Conservation (phyloP, 1,140 invertebrate species). For the Pseudomyrmex sp. region DNA sequence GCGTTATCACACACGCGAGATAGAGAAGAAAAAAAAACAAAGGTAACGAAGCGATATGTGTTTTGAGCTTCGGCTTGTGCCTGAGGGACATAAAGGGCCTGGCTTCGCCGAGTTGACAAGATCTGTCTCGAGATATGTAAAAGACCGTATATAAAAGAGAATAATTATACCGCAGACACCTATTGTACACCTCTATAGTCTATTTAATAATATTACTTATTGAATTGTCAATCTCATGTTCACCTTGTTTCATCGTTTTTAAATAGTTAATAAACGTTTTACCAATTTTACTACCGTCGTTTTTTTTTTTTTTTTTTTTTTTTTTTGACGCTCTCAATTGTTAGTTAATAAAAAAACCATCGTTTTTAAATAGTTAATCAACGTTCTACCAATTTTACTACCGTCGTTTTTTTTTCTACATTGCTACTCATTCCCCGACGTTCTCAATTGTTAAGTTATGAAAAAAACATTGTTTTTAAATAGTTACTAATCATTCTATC, state of each 20-base stretch:
- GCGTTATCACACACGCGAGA: constrained; percentile 21
- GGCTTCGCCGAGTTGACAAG: constrained; percentile 70
- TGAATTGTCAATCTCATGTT: constrained; percentile 85
- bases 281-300: constrained; percentile 83
- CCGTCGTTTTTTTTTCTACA: too few species aligned
- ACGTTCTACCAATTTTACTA: not conserved
- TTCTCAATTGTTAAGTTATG: too few species aligned
- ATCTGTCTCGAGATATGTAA: constrained; percentile 77
- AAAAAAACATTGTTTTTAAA: constrained; percentile 82
- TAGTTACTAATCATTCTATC: constrained; percentile 85
- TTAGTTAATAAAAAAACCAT: not conserved
- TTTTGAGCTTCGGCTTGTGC: constrained; percentile 66
- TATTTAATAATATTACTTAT: constrained; percentile 85
- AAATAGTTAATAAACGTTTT: constrained; percentile 85
- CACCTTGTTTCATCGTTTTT: constrained; percentile 85
- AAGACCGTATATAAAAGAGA: constrained; percentile 77
- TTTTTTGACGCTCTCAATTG: not conserved
- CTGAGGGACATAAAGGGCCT: constrained; percentile 66
- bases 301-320: too few species aligned
- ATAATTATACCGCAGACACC: constrained; percentile 79
- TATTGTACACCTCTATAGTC: constrained; percentile 85
- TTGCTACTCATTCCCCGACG: too few species aligned
- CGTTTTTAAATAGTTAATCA: not conserved
- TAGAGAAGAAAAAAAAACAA: not conserved
- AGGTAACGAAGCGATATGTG: constrained; percentile 41